These are phyloP conservation scores for Galago senegalensis DNA, from an alignment of 2,797 vertebrate genomes.

Conservation along the genomic window DNA sequence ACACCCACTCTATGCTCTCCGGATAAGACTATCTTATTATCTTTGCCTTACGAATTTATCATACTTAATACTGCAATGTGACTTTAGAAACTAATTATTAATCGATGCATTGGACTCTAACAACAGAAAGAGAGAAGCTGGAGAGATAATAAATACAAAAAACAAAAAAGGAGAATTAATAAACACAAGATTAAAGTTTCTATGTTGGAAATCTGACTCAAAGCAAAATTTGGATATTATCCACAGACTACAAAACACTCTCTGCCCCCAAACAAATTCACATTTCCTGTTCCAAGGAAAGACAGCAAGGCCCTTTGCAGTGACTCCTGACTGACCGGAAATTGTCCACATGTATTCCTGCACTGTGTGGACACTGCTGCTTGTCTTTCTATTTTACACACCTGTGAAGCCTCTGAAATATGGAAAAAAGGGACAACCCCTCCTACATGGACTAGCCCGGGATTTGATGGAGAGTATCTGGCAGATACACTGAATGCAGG, in stretches of 20 bases:
- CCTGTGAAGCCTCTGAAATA: neutral
- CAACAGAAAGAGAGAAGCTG: no score
- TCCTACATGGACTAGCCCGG: no score
- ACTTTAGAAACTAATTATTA: no score
- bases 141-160: no score
- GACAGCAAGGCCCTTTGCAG: neutral
- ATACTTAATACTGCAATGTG: no score
- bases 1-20: no score
- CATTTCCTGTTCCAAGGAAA: neutral
- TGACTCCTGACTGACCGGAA: neutral
- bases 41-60: no score
- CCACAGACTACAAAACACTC: neutral
- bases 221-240: neutral
- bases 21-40: no score
- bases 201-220: neutral
- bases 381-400: neutral
- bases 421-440: neutral
- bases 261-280: neutral
- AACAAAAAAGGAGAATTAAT: neutral
- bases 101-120: no score
- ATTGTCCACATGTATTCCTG: no score
- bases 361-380: rapidly evolving
- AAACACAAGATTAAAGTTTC: neutral
- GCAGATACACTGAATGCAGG: no score
- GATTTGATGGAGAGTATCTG: neutral